Evolutionary conservation across 2,113 vertebrate genomes (phyloP).

Genomic region (Gila orcuttii): DNA sequence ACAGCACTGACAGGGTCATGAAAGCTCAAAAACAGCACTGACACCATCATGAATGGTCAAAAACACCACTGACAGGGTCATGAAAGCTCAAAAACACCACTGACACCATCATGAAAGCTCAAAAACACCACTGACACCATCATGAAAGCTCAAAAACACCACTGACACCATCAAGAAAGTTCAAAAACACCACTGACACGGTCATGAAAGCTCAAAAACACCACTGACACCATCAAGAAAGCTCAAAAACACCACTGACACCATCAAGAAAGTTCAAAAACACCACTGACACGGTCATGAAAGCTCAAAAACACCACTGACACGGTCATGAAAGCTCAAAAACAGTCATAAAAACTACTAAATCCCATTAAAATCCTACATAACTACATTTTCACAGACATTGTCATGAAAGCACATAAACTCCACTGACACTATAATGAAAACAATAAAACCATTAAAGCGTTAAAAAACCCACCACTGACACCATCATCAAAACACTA

Average conservation of each 20-base stretch:
- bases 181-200: not conserved
- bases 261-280: not conserved
- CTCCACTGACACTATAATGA: not conserved
- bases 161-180: no score
- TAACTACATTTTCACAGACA: not conserved
- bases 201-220: not conserved
- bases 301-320: not conserved
- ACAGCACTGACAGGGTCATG: no score
- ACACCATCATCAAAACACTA: not conserved
- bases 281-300: not conserved
- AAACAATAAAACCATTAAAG: not conserved
- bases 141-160: no score
- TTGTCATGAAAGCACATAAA: not conserved
- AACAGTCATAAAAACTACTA: not conserved
- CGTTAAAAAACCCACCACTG: not conserved
- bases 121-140: not conserved
- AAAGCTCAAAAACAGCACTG: no score
- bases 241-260: not conserved
- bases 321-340: not conserved
- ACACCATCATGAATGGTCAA: no score
- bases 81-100: not conserved
- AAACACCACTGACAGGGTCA: no score
- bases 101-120: no score
- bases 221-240: not conserved
- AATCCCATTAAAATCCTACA: no score